phyloP scores from a whole-genome alignment of 2,113 vertebrate species.

The Cephalophus harveyi region DNA sequence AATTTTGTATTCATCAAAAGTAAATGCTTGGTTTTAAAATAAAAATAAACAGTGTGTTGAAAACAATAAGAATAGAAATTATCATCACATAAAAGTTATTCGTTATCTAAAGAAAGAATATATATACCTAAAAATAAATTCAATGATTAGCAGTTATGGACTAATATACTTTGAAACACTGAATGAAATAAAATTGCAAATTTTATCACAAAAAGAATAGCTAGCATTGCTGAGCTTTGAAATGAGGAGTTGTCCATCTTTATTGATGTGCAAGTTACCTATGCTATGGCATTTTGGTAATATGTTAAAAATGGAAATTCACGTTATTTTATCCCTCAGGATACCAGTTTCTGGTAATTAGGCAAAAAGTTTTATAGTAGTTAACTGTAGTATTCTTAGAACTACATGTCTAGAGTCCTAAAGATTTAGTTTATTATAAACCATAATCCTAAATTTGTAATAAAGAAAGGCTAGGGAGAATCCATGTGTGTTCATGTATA shows the following conservation, averaged over 20 bases:
- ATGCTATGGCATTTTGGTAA: background rate
- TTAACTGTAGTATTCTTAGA: background rate
- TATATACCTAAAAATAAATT: background rate
- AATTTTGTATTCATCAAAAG: constrained; percentile 33
- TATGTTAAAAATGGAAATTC: background rate
- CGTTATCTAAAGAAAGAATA: background rate
- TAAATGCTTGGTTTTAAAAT: background rate
- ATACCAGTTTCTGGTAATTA: background rate
- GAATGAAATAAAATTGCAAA: background rate
- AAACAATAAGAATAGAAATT: constrained; percentile 5
- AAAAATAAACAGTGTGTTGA: background rate
- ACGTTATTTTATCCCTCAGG: background rate
- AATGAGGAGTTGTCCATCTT: background rate
- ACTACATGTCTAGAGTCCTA: background rate
- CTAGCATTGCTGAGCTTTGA: background rate
- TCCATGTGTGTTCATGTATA: background rate
- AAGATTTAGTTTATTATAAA: background rate
- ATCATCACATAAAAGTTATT: background rate
- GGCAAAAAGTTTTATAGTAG: background rate
- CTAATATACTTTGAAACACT: background rate
- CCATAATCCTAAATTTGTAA: background rate
- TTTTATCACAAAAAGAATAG: background rate
- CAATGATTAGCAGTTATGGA: background rate
- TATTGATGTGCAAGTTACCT: background rate
- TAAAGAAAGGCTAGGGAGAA: background rate